phyloP scores from a whole-genome alignment of 2,113 vertebrate species.

The Mastomys natalensis region DNA sequence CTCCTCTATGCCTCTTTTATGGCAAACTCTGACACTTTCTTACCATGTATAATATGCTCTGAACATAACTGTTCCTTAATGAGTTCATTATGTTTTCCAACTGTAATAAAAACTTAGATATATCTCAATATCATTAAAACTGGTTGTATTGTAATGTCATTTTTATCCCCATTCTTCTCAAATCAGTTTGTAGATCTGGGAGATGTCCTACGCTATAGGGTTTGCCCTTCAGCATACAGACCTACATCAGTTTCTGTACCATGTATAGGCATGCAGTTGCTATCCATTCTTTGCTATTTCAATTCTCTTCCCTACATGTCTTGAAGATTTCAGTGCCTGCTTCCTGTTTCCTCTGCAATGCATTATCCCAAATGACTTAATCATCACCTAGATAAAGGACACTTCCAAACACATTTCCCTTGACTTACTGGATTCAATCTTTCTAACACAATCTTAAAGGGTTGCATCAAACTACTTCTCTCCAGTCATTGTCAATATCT shows the following conservation, averaged over 20 bases:
- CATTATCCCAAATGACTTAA: neutral
- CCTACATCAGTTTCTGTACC: neutral
- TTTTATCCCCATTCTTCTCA: neutral
- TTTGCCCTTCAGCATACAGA: neutral
- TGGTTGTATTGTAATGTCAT: neutral
- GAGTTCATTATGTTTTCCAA: neutral
- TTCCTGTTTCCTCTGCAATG: neutral
- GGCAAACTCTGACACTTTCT: neutral
- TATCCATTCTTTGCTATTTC: neutral
- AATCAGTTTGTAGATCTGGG: neutral
- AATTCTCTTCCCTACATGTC: neutral
- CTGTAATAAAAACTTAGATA: neutral
- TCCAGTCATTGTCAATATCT: neutral
- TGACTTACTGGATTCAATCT: neutral
- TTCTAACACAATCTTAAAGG: neutral
- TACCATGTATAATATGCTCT: neutral
- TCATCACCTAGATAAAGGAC: neutral
- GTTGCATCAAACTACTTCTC: fast-evolving
- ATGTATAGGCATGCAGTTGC: neutral
- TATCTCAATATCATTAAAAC: neutral
- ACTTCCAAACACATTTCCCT: neutral
- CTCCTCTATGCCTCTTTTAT: neutral
- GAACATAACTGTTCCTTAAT: neutral
- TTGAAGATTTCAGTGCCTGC: neutral
- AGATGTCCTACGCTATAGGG: neutral